phyloP scores from a whole-genome alignment of 1,140 invertebrate genomes.

The Planococcus citri region DNA sequence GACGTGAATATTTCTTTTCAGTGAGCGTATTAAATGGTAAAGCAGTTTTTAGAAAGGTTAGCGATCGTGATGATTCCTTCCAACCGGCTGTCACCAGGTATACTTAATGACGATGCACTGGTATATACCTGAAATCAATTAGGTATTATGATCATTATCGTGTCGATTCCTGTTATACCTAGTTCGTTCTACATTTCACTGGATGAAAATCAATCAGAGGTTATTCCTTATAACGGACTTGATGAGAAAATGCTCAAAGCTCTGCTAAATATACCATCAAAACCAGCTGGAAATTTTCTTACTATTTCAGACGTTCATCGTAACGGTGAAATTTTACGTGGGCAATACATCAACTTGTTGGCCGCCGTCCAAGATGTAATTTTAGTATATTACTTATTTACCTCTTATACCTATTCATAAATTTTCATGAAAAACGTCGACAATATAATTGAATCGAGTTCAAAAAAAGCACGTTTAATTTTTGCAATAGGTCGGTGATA shows the following conservation, averaged over 20 bases:
- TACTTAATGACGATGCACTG: neutral
- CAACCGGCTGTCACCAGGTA: neutral
- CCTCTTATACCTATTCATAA: too few relatives aligned
- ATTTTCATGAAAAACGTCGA: too few relatives aligned
- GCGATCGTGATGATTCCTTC: conserved; percentile 17
- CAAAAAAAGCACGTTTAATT: too few relatives aligned
- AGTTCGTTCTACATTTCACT: conserved; percentile 45
- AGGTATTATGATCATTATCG: too few relatives aligned
- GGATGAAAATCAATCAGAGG: conserved; percentile 44
- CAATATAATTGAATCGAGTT: too few relatives aligned
- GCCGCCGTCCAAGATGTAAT: conserved; percentile 38
- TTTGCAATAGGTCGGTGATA: conserved; percentile 22
- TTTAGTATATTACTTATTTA: conserved; percentile 10
- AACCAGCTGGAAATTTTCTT: conserved; percentile 33
- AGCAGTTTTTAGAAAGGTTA: conserved; percentile 10
- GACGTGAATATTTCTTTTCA: too few relatives aligned
- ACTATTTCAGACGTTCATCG: conserved; percentile 32
- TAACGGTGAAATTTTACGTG: conserved; percentile 32
- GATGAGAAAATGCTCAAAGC: conserved; percentile 9
- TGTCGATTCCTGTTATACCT: too few relatives aligned
- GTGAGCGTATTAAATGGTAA: conserved; percentile 21
- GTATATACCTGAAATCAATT: too few relatives aligned
- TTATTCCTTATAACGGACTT: conserved; percentile 35
- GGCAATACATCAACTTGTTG: conserved; percentile 35
- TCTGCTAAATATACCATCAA: conserved; percentile 45